Conservation (phyloP, 2,797 vertebrate species). For the Scolopax bukidnonensis region DNA sequence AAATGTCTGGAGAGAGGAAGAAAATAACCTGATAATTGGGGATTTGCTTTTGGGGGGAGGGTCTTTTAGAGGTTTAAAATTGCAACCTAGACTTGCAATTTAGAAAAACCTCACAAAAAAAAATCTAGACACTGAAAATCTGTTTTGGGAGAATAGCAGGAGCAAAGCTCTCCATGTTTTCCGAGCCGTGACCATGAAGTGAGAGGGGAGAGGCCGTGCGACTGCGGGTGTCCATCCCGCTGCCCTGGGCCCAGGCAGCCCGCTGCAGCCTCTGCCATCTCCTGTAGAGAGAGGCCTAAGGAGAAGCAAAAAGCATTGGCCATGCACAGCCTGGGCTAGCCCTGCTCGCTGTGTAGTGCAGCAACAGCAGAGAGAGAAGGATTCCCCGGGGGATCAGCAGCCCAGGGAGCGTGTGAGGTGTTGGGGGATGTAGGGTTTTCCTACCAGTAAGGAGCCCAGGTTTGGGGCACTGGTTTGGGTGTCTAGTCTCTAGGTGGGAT, state of each 20-base stretch:
- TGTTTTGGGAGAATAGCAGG: neutral
- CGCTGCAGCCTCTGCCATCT: neutral
- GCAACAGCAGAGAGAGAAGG: conserved; percentile 9
- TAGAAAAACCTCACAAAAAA: neutral
- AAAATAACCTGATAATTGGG: conserved; percentile 62
- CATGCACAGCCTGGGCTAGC: conserved; percentile 68
- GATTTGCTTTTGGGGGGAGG: neutral
- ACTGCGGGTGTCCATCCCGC: neutral
- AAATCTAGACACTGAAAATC: neutral
- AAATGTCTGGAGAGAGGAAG: conserved; percentile 63
- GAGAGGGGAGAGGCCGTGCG: conserved; percentile 1
- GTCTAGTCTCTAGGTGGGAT: conserved; percentile 40
- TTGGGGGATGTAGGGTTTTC: conserved; percentile 56
- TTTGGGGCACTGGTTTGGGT: conserved; percentile 16
- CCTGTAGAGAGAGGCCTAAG: neutral
- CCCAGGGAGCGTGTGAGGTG: conserved; percentile 2
- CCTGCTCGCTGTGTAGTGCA: neutral
- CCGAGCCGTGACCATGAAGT: conserved; percentile 57
- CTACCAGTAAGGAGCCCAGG: neutral
- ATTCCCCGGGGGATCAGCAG: conserved; percentile 44
- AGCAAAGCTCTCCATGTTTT: conserved; percentile 5
- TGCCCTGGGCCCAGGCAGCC: conserved; percentile 3
- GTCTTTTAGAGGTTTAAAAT: conserved; percentile 19
- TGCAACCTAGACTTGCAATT: neutral
- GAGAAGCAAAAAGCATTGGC: neutral